These are phyloP conservation scores for Brachymystax lenok DNA, from an alignment of 2,797 vertebrate species.

Conservation along the genomic window DNA sequence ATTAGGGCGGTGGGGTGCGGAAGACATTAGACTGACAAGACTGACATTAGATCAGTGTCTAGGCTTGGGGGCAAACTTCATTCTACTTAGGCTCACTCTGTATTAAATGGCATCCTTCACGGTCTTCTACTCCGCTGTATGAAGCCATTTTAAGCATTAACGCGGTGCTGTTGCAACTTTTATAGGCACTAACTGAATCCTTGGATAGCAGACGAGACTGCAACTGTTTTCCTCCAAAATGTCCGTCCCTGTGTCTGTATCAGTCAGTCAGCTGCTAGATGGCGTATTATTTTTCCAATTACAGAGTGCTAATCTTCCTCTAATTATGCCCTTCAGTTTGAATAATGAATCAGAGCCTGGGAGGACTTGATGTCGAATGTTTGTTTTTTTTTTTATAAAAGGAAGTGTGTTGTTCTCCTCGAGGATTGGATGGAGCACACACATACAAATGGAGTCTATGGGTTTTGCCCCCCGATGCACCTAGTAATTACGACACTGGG, in stretches of 20 bases:
- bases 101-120: background rate
- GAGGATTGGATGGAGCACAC: conserved; percentile 24
- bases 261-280: conserved; percentile 2
- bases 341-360: conserved; percentile 53
- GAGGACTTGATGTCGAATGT: conserved; percentile 42
- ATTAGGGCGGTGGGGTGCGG: background rate
- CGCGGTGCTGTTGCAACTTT: background rate
- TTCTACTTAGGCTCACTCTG: background rate
- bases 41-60: background rate
- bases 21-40: background rate
- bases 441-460: background rate
- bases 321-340: conserved; percentile 44
- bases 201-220: background rate
- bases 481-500: conserved; percentile 42
- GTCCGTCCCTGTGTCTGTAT: background rate
- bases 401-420: conserved; percentile 26
- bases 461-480: conserved; percentile 27
- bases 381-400: conserved; percentile 64
- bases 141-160: background rate
- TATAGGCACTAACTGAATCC: background rate
- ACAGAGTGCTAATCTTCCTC: conserved; percentile 32
- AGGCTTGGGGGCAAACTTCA: background rate
- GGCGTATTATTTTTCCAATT: conserved; percentile 11
- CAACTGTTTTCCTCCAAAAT: background rate
- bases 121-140: background rate